Base-by-base conservation (phyloP, 2,888 invertebrate genomes). In the Synanthedon andrenaeformis region DNA sequence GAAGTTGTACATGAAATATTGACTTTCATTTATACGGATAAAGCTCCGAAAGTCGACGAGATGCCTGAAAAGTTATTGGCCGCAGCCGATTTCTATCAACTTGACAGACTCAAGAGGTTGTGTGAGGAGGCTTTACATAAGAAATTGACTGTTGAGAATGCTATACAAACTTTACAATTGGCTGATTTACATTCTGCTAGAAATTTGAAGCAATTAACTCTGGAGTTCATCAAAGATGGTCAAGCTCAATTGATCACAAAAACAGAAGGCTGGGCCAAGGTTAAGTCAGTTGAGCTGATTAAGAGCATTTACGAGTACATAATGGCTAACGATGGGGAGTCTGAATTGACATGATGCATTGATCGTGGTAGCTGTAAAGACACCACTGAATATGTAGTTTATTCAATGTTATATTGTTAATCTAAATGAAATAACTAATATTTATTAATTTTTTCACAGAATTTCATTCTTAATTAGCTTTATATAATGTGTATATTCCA, bases 191-290 rank as follows among this genome's bases (percentile, higher is more conserved):
- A 87, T 61, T 83, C 82, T 1, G 86, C 87, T 1, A 74, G 72
- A 55, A 65, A 69, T 3, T 64, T 87, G 10, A 82, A 78, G 55
- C 73, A 76, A 54, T 64, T 76, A 12, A 82, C 83, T 0, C 63
- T 86, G 13, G 86, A 86, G 57, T 87, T 84, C 51, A 83, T 87
- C 10, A 84, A 83, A 60, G 86, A 86, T 64, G 87, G 86, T 3
- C 82, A 85, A 63, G 82, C 82, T 1, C 76, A 74, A 54, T 64
- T 82, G 12, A 83, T 87, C 5, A 82, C 82, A 2, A 82, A 82
- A 58, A 86, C 86, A 41, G 77, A 81, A 11, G 83, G 83, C 0
- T 87, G 87, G 87, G 66, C 71, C 2, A 76, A 74, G 52, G 72
- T 86, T 0, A 77, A 85, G 54, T 84, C 84, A 23, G 79, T 85